These are phyloP conservation scores for Neocrepidodera transversa DNA, from an alignment of 2,888 invertebrate genomes.

Conservation along the genomic window DNA sequence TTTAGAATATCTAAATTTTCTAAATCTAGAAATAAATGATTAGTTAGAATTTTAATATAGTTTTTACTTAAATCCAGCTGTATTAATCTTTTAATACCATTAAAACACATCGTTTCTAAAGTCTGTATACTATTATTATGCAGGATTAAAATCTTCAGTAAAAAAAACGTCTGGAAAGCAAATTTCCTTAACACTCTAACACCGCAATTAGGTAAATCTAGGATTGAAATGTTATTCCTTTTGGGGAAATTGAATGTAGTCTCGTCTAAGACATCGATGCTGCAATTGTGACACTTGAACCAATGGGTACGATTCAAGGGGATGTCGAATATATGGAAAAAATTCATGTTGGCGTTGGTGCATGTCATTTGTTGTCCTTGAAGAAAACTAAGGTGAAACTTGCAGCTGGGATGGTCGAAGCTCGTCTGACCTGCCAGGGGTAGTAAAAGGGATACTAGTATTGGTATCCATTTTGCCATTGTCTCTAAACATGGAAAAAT, in stretches of 20 bases:
- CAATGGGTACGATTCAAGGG: conserved; percentile 54
- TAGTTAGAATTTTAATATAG: conserved; percentile 50
- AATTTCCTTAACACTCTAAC: conserved; percentile 48
- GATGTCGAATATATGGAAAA: conserved; percentile 50
- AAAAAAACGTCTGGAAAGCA: conserved; percentile 51
- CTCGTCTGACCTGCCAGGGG: conserved; percentile 39
- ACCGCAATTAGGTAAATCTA: conserved; percentile 50
- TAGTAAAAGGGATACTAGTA: conserved; percentile 39
- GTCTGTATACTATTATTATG: conserved; percentile 54
- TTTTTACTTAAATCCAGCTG: conserved; percentile 56
- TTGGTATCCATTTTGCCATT: conserved; percentile 53
- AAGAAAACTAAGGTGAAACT: conserved; percentile 44
- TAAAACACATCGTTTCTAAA: conserved; percentile 57
- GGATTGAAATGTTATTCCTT: conserved; percentile 52
- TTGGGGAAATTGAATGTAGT: conserved; percentile 52
- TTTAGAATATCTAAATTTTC: conserved; percentile 56
- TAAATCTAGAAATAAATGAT: conserved; percentile 56
- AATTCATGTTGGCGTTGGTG: conserved; percentile 50
- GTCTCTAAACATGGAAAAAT: too few relatives aligned
- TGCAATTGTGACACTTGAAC: conserved; percentile 55
- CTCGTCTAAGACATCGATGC: conserved; percentile 51
- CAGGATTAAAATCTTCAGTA: conserved; percentile 56
- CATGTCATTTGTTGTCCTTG: conserved; percentile 54
- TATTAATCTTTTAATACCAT: conserved; percentile 52
- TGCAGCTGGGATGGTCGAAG: conserved; percentile 46